Evolutionary conservation across 2,888 invertebrate genomes (phyloP).

Genomic region (Amphipyra berbera): DNA sequence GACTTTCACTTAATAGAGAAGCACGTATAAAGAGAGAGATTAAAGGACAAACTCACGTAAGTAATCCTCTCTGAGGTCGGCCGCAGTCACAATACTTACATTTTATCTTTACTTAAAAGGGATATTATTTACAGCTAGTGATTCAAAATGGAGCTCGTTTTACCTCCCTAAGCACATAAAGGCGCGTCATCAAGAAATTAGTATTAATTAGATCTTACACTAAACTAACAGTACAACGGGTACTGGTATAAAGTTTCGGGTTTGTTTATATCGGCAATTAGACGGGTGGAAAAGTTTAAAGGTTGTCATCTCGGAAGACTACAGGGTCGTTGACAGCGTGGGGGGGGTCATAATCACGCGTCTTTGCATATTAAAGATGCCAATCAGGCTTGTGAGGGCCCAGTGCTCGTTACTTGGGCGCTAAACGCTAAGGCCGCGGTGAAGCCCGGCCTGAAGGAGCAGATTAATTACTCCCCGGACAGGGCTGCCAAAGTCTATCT

Average conservation of each 20-base stretch:
- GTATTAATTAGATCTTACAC: conserved; percentile 56
- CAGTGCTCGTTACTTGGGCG: conserved; percentile 71
- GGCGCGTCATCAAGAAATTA: conserved; percentile 34
- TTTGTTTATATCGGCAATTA: conserved; percentile 54
- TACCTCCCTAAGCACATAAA: conserved; percentile 24
- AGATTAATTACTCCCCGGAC: conserved; percentile 75
- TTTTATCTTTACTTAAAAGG: conserved; percentile 43
- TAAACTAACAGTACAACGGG: conserved; percentile 44
- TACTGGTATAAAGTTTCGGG: conserved; percentile 45
- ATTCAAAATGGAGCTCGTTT: conserved; percentile 51
- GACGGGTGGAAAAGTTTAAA: conserved; percentile 39
- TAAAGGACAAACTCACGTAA: conserved; percentile 52
- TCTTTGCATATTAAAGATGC: conserved; percentile 78
- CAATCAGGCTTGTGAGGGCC: conserved; percentile 71
- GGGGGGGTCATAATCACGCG: conserved; percentile 36
- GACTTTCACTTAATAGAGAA: conserved; percentile 45
- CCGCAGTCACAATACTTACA: conserved; percentile 52
- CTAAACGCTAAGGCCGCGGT: conserved; percentile 61
- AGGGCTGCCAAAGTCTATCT: conserved; percentile 58
- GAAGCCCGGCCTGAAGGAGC: conserved; percentile 57
- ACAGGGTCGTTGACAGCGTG: neutral
- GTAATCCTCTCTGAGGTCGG: conserved; percentile 35
- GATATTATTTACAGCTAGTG: conserved; percentile 40
- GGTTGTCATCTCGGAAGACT: conserved; percentile 25
- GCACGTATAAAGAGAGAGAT: conserved; percentile 28